Evolutionary conservation across 2,888 invertebrate genomes (phyloP), one percentile per base, ranked within the genome.

Genomic region (Eilema caniola): DNA sequence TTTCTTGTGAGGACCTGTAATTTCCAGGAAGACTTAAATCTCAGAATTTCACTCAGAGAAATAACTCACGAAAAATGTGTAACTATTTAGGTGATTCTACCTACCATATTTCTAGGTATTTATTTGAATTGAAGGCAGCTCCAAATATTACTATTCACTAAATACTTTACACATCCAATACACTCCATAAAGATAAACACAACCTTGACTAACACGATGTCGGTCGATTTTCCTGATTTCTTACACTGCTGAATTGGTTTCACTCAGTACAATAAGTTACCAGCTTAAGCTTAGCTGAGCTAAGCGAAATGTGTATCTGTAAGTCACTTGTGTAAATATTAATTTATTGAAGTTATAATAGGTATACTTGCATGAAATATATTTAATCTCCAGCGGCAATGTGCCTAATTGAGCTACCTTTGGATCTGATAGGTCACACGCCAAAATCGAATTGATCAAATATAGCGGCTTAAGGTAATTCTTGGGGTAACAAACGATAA

Each of bases 401-500:
- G 16, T 41, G 16, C 20, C 47, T 47, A 16, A 47, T 47, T 5
- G 47, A 47, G 47, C 47, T 47, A 20, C 20, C 20, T 47, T 7
- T 20, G 20, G 20, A 47, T 47, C 47, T 47, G 47, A 47, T 20
- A 47, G 7, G 5, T 47, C 2, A 7, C 47, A 47, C 47, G 47
- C 20, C 20, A 47, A 47, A 47, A 7, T 47, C 47, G 20, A 47
- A 47, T 47, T 47, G 5, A 47, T 20, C 20, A 47, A 47, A 47
- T 37, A 67, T 72, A 76, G 69, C 37, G 37, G 24, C 24, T 41
- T 41, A 25, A 41, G 24, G 62, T 62, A 81, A 79, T 81, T 78
- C 71, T 74, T 63, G 63, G 70, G 59, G 76, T 76, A 79, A 80
- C 77, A 80, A 80, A 80, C 79, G 79, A 74, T 76, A 62, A 31